Evolutionary conservation across 2,888 invertebrate species (phyloP).

Genomic region (Cremastinae sp.): DNA sequence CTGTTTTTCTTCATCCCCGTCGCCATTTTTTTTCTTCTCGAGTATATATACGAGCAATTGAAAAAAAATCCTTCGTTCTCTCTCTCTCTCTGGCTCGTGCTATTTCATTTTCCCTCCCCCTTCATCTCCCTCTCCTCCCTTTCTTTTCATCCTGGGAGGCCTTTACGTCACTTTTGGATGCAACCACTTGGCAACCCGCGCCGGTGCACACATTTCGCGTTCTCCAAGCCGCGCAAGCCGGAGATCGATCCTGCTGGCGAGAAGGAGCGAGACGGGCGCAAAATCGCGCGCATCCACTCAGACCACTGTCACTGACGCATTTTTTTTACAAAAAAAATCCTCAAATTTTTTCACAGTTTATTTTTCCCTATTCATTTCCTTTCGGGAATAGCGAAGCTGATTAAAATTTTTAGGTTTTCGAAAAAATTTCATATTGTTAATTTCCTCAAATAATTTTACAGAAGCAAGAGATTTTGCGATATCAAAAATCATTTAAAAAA

Average conservation of each 20-base stretch:
- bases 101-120: neutral
- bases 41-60: neutral
- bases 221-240: slow-evolving; percentile 39
- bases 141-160: neutral
- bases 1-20: slow-evolving; percentile 18
- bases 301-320: neutral
- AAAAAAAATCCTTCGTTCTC: slow-evolving; percentile 5
- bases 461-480: too few species aligned
- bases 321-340: too few species aligned
- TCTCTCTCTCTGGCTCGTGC: neutral
- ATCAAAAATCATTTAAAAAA: too few species aligned
- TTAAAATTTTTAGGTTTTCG: too few species aligned
- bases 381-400: too few species aligned
- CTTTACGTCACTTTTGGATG: slow-evolving; percentile 20
- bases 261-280: slow-evolving; percentile 44
- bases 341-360: neutral
- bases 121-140: neutral
- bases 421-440: too few species aligned
- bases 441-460: too few species aligned
- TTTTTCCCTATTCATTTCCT: neutral
- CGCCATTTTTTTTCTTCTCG: slow-evolving; percentile 1
- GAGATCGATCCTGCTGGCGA: slow-evolving; percentile 40
- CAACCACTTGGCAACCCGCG: slow-evolving; percentile 38
- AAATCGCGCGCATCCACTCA: slow-evolving; percentile 38
- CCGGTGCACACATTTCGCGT: slow-evolving; percentile 34